These are phyloP conservation scores for rabbit (Oryctolagus cuniculus) DNA, from an alignment of 2,113 vertebrate species.

Conservation along the genomic window DNA sequence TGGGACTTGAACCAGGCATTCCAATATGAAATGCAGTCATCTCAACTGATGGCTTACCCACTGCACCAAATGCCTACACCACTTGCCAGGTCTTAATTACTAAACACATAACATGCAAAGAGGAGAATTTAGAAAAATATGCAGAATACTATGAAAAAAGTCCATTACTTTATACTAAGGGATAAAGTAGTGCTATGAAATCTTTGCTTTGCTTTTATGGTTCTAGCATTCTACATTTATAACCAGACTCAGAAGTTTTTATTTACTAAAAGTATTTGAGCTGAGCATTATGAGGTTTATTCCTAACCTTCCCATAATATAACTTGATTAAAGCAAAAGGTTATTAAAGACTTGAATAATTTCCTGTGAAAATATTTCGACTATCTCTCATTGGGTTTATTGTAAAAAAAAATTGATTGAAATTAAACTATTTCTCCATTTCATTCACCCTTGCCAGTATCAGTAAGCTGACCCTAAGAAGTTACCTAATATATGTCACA, in stretches of 20 bases:
- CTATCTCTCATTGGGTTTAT: slow-evolving; percentile 4
- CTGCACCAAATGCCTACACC: no score
- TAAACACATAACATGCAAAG: neutral
- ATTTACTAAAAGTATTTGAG: slow-evolving; percentile 6
- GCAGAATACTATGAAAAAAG: neutral
- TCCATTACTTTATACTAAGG: neutral
- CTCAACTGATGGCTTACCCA: no score
- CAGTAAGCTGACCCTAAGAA: neutral
- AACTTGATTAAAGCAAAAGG: neutral
- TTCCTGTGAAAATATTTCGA: neutral
- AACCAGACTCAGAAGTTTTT: neutral
- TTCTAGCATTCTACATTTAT: slow-evolving; percentile 37
- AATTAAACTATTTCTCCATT: neutral
- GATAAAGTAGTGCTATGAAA: slow-evolving; percentile 3
- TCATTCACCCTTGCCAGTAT: neutral
- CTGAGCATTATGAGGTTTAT: slow-evolving; percentile 10
- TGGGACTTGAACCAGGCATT: no score
- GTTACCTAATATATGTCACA: neutral
- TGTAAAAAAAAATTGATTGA: neutral
- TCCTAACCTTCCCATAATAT: neutral
- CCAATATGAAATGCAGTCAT: no score
- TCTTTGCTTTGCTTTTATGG: neutral
- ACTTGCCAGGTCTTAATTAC: neutral
- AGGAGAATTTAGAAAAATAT: neutral
- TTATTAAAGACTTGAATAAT: slow-evolving; percentile 55